Conservation (phyloP, 2,888 invertebrate genomes). For the Endotricha flammealis region DNA sequence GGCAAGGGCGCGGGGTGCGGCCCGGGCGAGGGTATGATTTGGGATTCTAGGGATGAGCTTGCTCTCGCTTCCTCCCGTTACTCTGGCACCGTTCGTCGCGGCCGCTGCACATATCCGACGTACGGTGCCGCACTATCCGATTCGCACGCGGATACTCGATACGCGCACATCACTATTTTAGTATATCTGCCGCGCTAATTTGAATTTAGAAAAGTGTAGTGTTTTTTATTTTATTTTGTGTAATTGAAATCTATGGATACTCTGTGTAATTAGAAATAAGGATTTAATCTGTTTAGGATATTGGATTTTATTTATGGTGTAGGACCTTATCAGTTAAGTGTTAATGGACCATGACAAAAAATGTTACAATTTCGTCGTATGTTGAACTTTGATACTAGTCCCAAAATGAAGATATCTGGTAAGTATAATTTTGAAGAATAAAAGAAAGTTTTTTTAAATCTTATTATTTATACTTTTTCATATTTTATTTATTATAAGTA, state of each 20-base stretch:
- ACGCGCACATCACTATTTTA: conserved; percentile 32
- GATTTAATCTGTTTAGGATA: no score
- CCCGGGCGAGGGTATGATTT: conserved; percentile 73
- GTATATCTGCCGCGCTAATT: conserved; percentile 14
- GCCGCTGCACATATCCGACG: conserved; percentile 55
- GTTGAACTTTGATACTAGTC: conserved; percentile 45
- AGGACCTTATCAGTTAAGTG: conserved; percentile 1
- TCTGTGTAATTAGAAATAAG: no score
- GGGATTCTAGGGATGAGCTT: conserved; percentile 79
- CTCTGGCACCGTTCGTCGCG: conserved; percentile 69
- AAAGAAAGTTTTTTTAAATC: background rate
- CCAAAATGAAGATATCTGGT: conserved; percentile 73
- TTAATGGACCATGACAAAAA: conserved; percentile 18
- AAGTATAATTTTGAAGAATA: no score
- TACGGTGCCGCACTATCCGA: conserved; percentile 36
- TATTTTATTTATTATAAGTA: no score
- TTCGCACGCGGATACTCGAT: conserved; percentile 32
- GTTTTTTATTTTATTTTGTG: no score
- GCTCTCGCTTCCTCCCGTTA: conserved; percentile 75
- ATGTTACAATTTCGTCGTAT: conserved; percentile 29
- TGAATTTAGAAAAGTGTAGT: conserved; percentile 22
- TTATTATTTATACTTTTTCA: no score
- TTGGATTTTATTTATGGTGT: no score
- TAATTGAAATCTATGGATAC: no score
- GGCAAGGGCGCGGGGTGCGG: conserved; percentile 55